Conservation (phyloP, 2,888 invertebrate species). For the Exocentrus adspersus region DNA sequence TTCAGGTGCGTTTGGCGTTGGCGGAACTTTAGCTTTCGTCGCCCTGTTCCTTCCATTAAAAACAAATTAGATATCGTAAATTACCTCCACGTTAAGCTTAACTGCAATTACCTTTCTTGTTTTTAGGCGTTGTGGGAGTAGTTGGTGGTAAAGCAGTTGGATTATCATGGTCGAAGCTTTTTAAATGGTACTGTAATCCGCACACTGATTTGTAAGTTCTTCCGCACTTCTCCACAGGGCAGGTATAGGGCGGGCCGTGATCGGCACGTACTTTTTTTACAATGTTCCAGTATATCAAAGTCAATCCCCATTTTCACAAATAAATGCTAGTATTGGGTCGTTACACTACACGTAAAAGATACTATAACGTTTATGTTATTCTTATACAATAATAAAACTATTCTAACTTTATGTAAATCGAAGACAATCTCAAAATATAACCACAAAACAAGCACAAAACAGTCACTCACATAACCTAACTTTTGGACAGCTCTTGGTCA, state of each 20-base stretch:
- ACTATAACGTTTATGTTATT: too few relatives aligned
- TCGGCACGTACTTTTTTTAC: conserved; percentile 83
- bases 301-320: conserved; percentile 79
- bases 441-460: too few relatives aligned
- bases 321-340: too few relatives aligned
- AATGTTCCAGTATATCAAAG: conserved; percentile 87
- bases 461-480: too few relatives aligned
- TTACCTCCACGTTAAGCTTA: too few relatives aligned
- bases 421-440: too few relatives aligned
- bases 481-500: too few relatives aligned
- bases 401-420: too few relatives aligned
- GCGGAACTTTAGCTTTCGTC: conserved; percentile 49
- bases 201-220: conserved; percentile 87
- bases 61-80: too few relatives aligned
- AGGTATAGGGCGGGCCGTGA: conserved; percentile 85
- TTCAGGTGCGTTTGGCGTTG: conserved; percentile 70
- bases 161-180: conserved; percentile 86
- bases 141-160: conserved; percentile 73
- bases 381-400: too few relatives aligned
- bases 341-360: too few relatives aligned
- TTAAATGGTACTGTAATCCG: conserved; percentile 87
- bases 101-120: conserved; percentile 69
- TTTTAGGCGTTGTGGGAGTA: conserved; percentile 67
- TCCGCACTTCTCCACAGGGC: conserved; percentile 86
- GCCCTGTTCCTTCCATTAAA: conserved; percentile 44